phyloP scores from a whole-genome alignment of 2,797 vertebrate species.

The Emydoidea blandingii region DNA sequence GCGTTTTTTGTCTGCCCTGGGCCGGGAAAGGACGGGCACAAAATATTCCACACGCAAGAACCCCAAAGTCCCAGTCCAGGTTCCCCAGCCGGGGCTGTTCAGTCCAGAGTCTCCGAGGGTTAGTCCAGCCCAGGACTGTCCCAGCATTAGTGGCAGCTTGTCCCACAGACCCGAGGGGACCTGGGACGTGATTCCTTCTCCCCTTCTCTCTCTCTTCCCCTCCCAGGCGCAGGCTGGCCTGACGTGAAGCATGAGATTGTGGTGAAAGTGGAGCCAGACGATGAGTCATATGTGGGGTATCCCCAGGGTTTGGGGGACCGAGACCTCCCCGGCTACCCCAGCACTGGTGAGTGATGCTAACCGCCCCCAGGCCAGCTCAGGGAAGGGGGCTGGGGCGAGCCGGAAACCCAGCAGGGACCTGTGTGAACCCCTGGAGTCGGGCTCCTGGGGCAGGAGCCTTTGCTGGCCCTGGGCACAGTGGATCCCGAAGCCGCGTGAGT shows the following conservation, averaged over 20 bases:
- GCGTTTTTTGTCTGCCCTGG: no score
- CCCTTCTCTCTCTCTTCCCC: neutral
- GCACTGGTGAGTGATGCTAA: neutral
- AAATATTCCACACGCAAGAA: no score
- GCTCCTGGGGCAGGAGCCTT: rapidly evolving
- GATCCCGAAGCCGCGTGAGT: no score
- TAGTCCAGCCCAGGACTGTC: no score
- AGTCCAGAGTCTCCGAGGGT: neutral
- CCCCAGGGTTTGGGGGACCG: neutral
- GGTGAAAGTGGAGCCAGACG: conserved; percentile 39
- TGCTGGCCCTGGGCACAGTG: no score
- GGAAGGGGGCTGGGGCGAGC: rapidly evolving
- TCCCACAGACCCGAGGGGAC: neutral
- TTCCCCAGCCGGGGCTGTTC: no score
- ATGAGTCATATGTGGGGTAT: neutral
- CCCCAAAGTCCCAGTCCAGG: no score
- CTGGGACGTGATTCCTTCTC: rapidly evolving
- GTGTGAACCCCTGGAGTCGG: no score
- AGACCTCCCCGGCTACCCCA: neutral
- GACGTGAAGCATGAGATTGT: rapidly evolving
- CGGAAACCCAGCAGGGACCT: rapidly evolving
- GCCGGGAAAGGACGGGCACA: no score
- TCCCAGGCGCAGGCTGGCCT: neutral
- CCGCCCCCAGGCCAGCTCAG: neutral
- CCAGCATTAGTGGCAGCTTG: no score